Percentiles rank a stretch among this genome's conserved stretches.
phyloP scores from a whole-genome alignment of 2,888 invertebrate genomes.

The Sphinx pinastri region DNA sequence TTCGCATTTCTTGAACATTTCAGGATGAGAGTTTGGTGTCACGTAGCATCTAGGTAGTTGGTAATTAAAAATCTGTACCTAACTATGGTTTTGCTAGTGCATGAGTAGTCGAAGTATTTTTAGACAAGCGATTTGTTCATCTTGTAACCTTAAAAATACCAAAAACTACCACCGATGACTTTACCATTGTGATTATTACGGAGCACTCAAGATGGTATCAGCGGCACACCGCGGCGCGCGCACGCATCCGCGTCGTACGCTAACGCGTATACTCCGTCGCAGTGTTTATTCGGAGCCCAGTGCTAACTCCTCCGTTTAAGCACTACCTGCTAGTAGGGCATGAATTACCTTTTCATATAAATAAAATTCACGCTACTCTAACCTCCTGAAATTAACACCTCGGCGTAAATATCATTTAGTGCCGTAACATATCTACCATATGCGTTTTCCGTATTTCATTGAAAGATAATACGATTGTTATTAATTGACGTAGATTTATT shows the following conservation, averaged over 20 bases:
- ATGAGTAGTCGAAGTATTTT: too few species aligned
- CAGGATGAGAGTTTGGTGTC: too few species aligned
- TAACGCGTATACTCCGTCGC: constrained; percentile 53
- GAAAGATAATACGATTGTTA: constrained; percentile 37
- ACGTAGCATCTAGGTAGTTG: too few species aligned
- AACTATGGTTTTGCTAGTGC: too few species aligned
- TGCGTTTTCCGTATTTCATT: constrained; percentile 55
- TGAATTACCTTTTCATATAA: constrained; percentile 84
- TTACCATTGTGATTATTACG: too few species aligned
- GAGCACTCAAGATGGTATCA: not conserved
- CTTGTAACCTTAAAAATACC: too few species aligned
- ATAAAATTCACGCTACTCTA: constrained; percentile 84
- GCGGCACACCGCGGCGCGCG: constrained; percentile 30
- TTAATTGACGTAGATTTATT: not conserved
- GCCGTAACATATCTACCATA: constrained; percentile 71
- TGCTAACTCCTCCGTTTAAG: constrained; percentile 82
- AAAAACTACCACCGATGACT: too few species aligned
- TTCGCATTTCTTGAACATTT: too few species aligned
- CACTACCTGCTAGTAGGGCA: constrained; percentile 79
- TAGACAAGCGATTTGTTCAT: too few species aligned
- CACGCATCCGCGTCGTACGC: constrained; percentile 46
- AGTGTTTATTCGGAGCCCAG: constrained; percentile 77
- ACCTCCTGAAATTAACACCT: constrained; percentile 84
- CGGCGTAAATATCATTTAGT: constrained; percentile 79
- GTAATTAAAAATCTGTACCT: too few species aligned